Evolutionary conservation across 1,140 invertebrate species (phyloP), one percentile per base, ranked within the genome.

Genomic region (Penaeus japonicus): DNA sequence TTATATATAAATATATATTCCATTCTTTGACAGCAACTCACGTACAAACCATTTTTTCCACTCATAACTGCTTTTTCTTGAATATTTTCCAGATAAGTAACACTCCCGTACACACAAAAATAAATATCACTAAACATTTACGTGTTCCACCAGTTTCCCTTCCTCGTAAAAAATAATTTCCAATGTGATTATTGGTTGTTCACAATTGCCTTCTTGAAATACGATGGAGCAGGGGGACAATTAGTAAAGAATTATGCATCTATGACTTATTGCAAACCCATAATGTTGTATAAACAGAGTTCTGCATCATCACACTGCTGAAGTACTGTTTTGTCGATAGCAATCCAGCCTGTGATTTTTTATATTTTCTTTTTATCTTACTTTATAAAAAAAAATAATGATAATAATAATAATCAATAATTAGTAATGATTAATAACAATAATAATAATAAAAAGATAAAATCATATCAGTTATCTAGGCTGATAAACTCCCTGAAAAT

Each of bases 401-500:
- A 73, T 15, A 59, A 10, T 24, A 30, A 24, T 12, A 73, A 73
- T 30, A 24, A 73, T 24, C 65, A 12, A 73, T 24, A n/a, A 24
- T 24, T 73, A 77, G 73, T 39, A 24, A 22, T 22, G 24, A 77
- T 20, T 27, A 77, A 27, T 77, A 32, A 77, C 32, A 32, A 77
- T 39, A 32, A 39, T 77, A 77, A 24, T 73, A 27, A 83, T 83
- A 62, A 47, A 32, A 47, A 70, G 62, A 87, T 81, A 32, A 75
- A 27, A 32, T 27, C 59, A 73, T 75, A 73, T 82, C 87, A 84
- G 80, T 82, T 47, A 82, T 75, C 53, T 47, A 83, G 62, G 79
- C 70, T 82, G 73, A 59, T 83, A 88, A 83, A 88, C 79, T 88
- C 87, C 87, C 87, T 88, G 87, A 88, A 83, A 82, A 88, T 88